phyloP scores from a whole-genome alignment of 2,113 vertebrate genomes.

The Lycocorax pyrrhopterus region DNA sequence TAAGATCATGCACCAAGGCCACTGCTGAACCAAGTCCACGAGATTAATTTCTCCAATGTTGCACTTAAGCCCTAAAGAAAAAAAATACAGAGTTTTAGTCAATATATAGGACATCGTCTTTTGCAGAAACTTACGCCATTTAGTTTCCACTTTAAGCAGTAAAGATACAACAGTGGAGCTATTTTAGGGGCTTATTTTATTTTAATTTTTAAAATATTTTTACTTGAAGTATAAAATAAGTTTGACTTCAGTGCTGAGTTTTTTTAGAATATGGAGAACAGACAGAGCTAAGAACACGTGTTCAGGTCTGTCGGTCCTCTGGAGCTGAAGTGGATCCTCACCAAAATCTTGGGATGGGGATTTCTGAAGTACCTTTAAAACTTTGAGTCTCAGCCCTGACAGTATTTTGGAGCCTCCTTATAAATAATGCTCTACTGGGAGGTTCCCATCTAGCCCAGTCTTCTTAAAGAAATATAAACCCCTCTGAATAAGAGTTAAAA shows the following conservation, averaged over 20 bases:
- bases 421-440: neutral
- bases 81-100: neutral
- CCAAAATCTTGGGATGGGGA: neutral
- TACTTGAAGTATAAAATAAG: neutral
- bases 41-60: neutral
- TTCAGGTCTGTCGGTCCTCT: neutral
- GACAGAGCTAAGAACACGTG: rapidly evolving
- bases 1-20: neutral
- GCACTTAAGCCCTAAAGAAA: neutral
- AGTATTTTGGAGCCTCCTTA: neutral
- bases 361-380: neutral
- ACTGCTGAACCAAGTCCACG: neutral
- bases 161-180: neutral
- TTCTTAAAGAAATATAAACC: neutral
- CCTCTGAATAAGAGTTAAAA: neutral
- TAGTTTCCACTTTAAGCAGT: neutral
- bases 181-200: neutral
- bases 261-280: neutral
- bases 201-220: neutral
- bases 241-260: neutral
- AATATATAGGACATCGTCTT: neutral
- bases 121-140: neutral
- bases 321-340: neutral
- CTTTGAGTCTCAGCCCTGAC: neutral
- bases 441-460: neutral